A percentile compares a stretch with the other conserved stretches of the same genome.
These are phyloP conservation scores for Mastomys coucha DNA, from an alignment of 2,113 vertebrate genomes.

Conservation along the genomic window DNA sequence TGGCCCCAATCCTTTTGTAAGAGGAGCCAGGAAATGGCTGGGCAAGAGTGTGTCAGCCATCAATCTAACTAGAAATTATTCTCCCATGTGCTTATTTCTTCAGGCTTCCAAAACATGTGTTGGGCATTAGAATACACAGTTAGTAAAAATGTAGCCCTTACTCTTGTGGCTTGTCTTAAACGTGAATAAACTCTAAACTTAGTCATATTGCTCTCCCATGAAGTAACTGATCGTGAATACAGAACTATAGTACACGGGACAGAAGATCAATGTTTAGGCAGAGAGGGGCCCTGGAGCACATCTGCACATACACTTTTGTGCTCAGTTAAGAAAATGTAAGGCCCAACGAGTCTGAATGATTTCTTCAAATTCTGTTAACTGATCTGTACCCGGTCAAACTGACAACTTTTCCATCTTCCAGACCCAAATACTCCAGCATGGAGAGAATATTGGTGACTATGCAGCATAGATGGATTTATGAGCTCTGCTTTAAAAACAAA, in stretches of 20 bases:
- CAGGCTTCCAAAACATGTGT: not conserved
- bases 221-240: not conserved
- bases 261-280: not conserved
- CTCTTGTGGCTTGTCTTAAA: not conserved
- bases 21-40: not conserved
- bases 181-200: not conserved
- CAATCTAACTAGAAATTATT: not conserved
- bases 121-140: not conserved
- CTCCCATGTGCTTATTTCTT: not conserved
- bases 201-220: not conserved
- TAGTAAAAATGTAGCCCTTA: not conserved
- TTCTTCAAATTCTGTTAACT: not conserved
- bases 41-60: not conserved
- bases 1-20: not conserved
- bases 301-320: not conserved
- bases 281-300: not conserved
- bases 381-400: not conserved
- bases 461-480: not conserved
- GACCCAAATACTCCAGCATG: not conserved
- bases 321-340: not conserved
- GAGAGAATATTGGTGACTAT: not conserved
- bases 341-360: constrained; percentile 20
- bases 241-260: fast-evolving
- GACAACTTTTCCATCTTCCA: not conserved
- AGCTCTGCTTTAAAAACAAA: constrained; percentile 46